A percentile compares a stretch with the other conserved stretches of the same genome.
phyloP scores from a whole-genome alignment of 92 coral and sea anemone genomes.

The Ricordea florida region DNA sequence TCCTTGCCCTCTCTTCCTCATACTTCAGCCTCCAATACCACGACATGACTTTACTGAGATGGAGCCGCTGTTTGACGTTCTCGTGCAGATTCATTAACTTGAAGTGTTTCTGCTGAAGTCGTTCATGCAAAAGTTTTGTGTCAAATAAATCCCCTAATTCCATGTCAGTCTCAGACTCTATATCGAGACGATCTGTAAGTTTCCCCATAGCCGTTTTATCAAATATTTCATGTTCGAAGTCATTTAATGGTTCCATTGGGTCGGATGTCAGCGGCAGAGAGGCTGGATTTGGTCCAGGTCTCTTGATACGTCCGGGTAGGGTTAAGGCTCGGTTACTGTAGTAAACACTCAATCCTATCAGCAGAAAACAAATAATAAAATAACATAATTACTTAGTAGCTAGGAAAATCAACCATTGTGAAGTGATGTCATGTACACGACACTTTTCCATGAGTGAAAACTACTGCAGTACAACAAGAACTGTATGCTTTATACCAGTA shows the following conservation, averaged over 20 bases:
- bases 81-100: conserved; percentile 67
- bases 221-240: conserved; percentile 18
- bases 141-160: conserved; percentile 44
- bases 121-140: conserved; percentile 59
- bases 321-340: conserved; percentile 34
- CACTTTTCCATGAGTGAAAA: no score
- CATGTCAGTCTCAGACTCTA: conserved; percentile 8
- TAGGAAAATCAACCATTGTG: no score
- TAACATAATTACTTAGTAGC: no score
- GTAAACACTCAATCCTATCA: conserved; percentile 55
- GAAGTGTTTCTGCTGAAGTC: conserved; percentile 72
- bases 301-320: conserved; percentile 17
- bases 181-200: conserved; percentile 53
- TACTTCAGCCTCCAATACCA: conserved; percentile 84
- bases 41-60: conserved; percentile 87
- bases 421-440: no score
- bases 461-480: no score
- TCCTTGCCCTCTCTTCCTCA: conserved; percentile 59
- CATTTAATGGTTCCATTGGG: conserved; percentile 2
- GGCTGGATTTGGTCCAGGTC: conserved; percentile 41
- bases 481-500: no score
- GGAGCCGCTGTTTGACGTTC: conserved; percentile 70
- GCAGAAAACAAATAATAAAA: background rate
- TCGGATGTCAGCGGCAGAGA: conserved; percentile 10
- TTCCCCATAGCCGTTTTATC: conserved; percentile 43